These are phyloP conservation scores for Silurus glanis DNA, from an alignment of 2,113 vertebrate species.

Conservation along the genomic window DNA sequence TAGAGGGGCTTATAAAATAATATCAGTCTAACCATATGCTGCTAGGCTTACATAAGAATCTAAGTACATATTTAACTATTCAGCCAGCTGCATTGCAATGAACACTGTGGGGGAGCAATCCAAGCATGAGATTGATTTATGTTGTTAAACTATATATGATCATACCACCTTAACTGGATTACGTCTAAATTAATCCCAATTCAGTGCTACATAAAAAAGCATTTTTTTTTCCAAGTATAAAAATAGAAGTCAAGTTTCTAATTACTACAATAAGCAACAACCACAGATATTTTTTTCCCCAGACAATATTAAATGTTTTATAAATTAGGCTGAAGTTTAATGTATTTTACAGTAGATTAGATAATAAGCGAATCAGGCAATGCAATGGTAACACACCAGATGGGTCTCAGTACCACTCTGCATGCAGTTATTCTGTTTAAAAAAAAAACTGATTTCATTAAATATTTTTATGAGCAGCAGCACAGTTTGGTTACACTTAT, in stretches of 20 bases:
- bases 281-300: background rate
- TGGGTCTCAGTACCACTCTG: background rate
- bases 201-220: background rate
- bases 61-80: slow-evolving; percentile 3
- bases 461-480: background rate
- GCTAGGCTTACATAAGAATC: background rate
- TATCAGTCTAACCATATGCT: slow-evolving; percentile 19
- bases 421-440: background rate
- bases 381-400: background rate
- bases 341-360: slow-evolving; percentile 3
- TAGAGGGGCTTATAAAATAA: slow-evolving; percentile 9
- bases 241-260: background rate
- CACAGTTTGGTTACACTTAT: background rate
- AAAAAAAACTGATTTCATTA: background rate
- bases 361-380: background rate
- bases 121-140: background rate
- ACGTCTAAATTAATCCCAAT: background rate
- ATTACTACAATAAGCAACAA: background rate
- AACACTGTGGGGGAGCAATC: background rate
- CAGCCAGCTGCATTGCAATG: background rate
- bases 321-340: background rate
- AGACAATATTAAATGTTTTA: slow-evolving; percentile 8
- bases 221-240: background rate
- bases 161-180: slow-evolving; percentile 12
- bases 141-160: background rate